Conservation (phyloP, 2,797 vertebrate species). For the Sebastes kiyomatsui region DNA sequence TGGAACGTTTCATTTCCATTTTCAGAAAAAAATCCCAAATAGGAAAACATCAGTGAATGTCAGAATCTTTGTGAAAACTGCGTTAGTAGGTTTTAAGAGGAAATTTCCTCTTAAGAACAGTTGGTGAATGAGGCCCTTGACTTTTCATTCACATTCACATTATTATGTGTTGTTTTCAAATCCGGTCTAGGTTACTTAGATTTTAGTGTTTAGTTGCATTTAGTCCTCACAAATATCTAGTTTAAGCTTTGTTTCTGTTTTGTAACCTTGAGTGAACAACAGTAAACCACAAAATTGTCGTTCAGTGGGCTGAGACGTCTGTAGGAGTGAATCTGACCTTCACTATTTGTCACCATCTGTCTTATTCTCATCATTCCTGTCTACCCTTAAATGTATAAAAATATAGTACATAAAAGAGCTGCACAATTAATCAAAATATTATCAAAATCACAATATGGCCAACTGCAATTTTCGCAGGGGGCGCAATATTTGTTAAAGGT, state of each 20-base stretch:
- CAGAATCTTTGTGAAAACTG: no score
- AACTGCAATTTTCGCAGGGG: no score
- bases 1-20: no score
- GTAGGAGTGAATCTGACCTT: slow-evolving; percentile 21
- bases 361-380: not conserved
- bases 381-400: not conserved
- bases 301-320: not conserved
- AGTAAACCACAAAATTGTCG: not conserved
- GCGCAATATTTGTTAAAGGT: no score
- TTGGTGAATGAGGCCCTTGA: not conserved
- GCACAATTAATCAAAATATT: no score
- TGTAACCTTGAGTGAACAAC: not conserved
- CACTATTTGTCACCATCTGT: not conserved
- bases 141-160: not conserved
- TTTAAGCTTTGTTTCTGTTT: not conserved
- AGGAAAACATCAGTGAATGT: not conserved
- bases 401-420: not conserved
- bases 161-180: not conserved
- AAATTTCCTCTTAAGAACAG: not conserved
- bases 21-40: no score
- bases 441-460: no score
- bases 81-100: not conserved
- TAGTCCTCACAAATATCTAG: not conserved
- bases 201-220: not conserved
- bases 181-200: not conserved